Evolutionary conservation across 2,113 vertebrate genomes (phyloP).

Genomic region (Oceanodroma tethys): DNA sequence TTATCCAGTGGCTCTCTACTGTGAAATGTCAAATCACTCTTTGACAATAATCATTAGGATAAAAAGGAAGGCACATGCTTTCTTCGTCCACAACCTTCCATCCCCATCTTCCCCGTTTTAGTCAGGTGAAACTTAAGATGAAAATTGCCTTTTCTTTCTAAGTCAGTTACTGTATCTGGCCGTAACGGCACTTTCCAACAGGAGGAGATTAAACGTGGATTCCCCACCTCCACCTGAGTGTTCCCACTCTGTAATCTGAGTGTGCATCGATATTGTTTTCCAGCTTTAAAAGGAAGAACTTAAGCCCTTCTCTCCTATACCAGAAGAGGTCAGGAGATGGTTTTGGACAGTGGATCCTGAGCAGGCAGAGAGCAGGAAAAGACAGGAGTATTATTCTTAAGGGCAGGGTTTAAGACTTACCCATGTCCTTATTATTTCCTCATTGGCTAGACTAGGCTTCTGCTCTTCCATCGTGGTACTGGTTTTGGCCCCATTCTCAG

Average conservation of each 20-base stretch:
- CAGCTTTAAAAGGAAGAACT: not conserved
- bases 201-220: not conserved
- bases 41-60: not conserved
- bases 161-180: not conserved
- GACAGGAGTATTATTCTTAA: not conserved
- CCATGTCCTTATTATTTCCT: not conserved
- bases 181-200: not conserved
- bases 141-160: not conserved
- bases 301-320: not conserved
- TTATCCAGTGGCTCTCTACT: not conserved
- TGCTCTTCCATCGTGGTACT: not conserved
- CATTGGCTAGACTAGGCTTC: not conserved
- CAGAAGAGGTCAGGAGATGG: not conserved
- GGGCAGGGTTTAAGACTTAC: not conserved
- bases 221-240: not conserved
- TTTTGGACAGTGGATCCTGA: not conserved
- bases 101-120: not conserved
- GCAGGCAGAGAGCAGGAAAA: not conserved
- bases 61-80: not conserved
- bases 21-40: not conserved
- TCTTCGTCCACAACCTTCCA: not conserved
- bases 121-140: not conserved
- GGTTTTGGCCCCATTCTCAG: not conserved
- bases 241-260: not conserved
- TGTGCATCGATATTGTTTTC: accelerated